Conservation (phyloP, 2,113 vertebrate genomes). For the Agapornis roseicollis region DNA sequence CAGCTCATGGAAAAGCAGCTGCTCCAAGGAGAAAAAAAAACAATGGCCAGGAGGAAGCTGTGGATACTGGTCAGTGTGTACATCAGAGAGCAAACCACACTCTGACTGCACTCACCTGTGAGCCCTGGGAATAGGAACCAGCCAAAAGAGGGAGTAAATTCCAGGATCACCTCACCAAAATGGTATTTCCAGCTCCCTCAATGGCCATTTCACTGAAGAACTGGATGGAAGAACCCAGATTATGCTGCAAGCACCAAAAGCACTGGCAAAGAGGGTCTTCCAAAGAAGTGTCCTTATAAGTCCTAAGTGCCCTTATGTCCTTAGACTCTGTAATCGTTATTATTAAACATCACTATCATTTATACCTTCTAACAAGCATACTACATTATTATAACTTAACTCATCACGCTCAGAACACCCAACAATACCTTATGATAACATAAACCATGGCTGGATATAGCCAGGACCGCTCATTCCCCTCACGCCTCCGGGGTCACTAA, state of each 20-base stretch:
- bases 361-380: neutral
- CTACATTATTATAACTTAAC: neutral
- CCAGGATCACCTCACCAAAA: fast-evolving
- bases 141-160: neutral
- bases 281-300: too few relatives aligned
- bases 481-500: fast-evolving
- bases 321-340: neutral
- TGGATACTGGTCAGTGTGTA: fast-evolving
- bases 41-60: neutral
- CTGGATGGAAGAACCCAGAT: neutral
- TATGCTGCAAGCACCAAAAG: too few relatives aligned
- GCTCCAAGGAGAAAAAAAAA: neutral
- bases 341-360: neutral
- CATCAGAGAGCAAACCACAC: fast-evolving
- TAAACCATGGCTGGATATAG: fast-evolving
- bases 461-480: neutral
- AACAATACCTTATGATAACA: fast-evolving
- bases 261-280: neutral
- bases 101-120: fast-evolving
- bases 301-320: neutral
- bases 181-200: neutral
- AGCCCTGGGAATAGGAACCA: fast-evolving
- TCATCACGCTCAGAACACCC: fast-evolving
- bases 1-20: neutral
- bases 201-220: neutral